These are phyloP conservation scores for Syritta pipiens DNA, from an alignment of 2,888 invertebrate genomes.

Conservation along the genomic window DNA sequence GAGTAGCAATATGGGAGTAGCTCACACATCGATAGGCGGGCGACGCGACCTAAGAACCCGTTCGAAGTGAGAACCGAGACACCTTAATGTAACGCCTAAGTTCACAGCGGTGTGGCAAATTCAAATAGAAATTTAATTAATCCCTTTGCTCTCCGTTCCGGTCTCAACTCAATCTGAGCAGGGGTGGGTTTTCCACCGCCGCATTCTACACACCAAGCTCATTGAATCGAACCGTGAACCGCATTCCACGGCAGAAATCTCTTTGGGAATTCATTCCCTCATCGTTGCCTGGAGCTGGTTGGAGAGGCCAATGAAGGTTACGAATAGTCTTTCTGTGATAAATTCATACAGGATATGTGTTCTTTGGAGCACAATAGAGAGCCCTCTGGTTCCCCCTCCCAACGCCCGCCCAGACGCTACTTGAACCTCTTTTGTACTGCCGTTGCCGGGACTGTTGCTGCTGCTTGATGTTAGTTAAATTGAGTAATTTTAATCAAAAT, in stretches of 20 bases:
- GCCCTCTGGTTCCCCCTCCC: neutral
- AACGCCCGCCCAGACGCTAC: too few relatives aligned
- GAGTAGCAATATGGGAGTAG: constrained; percentile 4
- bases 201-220: neutral
- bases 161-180: neutral
- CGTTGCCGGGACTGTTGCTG: neutral
- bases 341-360: constrained; percentile 4
- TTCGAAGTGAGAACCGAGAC: constrained; percentile 29
- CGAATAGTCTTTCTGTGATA: constrained; percentile 13
- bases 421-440: neutral
- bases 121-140: constrained; percentile 44
- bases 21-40: constrained; percentile 9
- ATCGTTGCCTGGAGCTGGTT: constrained; percentile 19
- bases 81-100: constrained; percentile 9
- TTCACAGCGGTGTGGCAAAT: constrained; percentile 2
- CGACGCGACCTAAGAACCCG: too few relatives aligned
- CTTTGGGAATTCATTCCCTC: neutral
- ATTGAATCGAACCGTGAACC: constrained; percentile 5
- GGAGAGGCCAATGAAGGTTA: constrained; percentile 4
- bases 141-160: neutral
- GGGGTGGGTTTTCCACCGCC: too few relatives aligned
- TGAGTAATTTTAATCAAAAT: constrained; percentile 62
- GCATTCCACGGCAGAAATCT: neutral
- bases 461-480: constrained; percentile 50
- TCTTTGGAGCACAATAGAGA: constrained; percentile 19